Conservation (phyloP, 2,888 invertebrate species). For the Scaptomyza reducta region DNA sequence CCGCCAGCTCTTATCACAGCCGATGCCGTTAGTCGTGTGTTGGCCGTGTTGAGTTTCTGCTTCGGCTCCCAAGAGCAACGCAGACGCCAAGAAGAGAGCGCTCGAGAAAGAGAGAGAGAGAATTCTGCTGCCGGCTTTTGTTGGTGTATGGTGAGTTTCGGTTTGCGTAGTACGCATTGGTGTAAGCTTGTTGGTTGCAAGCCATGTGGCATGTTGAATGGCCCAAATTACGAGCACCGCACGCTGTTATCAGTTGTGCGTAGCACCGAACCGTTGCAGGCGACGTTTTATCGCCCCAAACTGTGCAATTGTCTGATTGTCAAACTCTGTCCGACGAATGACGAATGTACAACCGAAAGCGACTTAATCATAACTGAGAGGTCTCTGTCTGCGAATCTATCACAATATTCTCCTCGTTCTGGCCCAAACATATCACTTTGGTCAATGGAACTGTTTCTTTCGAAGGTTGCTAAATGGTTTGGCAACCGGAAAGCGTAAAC, state of each 20-base stretch:
- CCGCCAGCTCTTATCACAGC: conserved; percentile 58
- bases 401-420: neutral
- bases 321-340: conserved; percentile 8
- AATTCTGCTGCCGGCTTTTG: conserved; percentile 62
- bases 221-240: conserved; percentile 14
- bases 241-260: conserved; percentile 63
- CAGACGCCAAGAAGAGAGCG: conserved; percentile 37
- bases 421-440: neutral
- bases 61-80: conserved; percentile 43
- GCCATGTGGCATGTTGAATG: conserved; percentile 22
- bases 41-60: conserved; percentile 38
- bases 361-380: neutral
- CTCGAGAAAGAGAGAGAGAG: conserved; percentile 7
- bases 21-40: conserved; percentile 25
- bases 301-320: conserved; percentile 12
- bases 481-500: too few species aligned
- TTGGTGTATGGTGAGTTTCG: conserved; percentile 70
- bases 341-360: conserved; percentile 8
- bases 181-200: conserved; percentile 56
- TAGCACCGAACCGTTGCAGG: conserved; percentile 13
- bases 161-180: conserved; percentile 49
- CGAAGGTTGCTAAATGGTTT: too few species aligned
- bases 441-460: too few species aligned
- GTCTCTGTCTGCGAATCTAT: neutral
- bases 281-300: conserved; percentile 21